Evolutionary conservation across 2,113 vertebrate genomes (phyloP), one percentile per base, ranked within the genome.

Genomic region (Conger conger): DNA sequence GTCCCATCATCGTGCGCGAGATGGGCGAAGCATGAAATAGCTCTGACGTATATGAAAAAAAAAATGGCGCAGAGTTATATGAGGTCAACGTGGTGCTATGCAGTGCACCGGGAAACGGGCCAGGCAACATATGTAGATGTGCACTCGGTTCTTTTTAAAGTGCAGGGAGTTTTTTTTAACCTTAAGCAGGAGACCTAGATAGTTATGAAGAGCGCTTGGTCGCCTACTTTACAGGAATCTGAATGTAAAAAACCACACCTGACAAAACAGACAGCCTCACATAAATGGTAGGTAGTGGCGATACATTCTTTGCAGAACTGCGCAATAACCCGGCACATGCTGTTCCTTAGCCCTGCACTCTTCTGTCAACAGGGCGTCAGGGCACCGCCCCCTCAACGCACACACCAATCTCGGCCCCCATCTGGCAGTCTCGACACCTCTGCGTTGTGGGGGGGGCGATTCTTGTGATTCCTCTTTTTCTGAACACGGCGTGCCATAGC

Each of bases 21-120:
- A 84, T 89, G 82, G 87, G 77, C 1, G 88, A 79, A 86, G 86
- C 17, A 60, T 38, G 2, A 38, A 63, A 77, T 85, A 40, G 38
- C 20, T 53, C 9, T 93, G 90, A 93, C 92, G 93, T 93, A 90
- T 84, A 83, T 86, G 82, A 45, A 85, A 91, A 91, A 91, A 91
- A 85, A 83, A 17, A 81, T 57, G 88, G 85, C 23, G 88, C 85
- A 85, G 81, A 81, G 87, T 89, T 90, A 89, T 9, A 82, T 91
- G 79, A 76, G 87, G 88, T 88, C 87, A 89, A 80, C 89, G 86
- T 86, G 84, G 88, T 87, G 87, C 79, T 88, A 63, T 50, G 36
- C 50, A 81, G 6, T 37, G 30, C 40, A 17, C 16, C 27, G 27
- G 68, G 68, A 73, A 6, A 23, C 11, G 27, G 9, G 68, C 68